Percentiles rank a stretch among this genome's conserved stretches.
Conservation (phyloP, 2,888 invertebrate species). For the Leptura quadrifasciata region DNA sequence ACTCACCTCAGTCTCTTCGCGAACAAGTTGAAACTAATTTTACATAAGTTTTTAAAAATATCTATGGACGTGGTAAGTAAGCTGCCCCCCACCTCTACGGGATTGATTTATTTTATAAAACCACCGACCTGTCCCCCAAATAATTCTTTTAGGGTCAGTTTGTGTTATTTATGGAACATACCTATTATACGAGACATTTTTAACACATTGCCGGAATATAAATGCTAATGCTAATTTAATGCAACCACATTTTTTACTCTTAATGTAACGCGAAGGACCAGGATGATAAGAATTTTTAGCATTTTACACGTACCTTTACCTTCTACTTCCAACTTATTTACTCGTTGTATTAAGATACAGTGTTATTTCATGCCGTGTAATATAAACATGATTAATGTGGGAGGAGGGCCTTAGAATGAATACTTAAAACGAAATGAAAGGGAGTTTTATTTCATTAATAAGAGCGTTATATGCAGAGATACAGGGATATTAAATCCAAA, state of each 20-base stretch:
- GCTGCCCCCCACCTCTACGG: no score
- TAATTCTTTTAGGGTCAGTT: no score
- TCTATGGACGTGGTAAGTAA: no score
- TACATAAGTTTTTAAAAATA: no score
- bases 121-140: no score
- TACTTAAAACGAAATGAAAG: not conserved
- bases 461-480: not conserved
- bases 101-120: no score
- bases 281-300: not conserved
- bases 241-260: not conserved
- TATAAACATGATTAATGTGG: not conserved
- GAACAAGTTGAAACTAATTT: no score
- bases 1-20: no score
- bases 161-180: no score
- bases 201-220: not conserved
- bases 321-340: not conserved
- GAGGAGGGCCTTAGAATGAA: not conserved
- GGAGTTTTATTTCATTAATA: constrained; percentile 2
- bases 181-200: no score
- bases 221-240: not conserved
- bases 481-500: not conserved
- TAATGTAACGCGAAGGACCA: not conserved
- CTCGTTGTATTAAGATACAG: not conserved
- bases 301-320: not conserved
- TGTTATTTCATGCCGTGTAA: not conserved